Percentiles rank a stretch among this genome's conserved stretches.
phyloP scores from a whole-genome alignment of 2,888 invertebrate species.

The Yponomeuta plumbellus region DNA sequence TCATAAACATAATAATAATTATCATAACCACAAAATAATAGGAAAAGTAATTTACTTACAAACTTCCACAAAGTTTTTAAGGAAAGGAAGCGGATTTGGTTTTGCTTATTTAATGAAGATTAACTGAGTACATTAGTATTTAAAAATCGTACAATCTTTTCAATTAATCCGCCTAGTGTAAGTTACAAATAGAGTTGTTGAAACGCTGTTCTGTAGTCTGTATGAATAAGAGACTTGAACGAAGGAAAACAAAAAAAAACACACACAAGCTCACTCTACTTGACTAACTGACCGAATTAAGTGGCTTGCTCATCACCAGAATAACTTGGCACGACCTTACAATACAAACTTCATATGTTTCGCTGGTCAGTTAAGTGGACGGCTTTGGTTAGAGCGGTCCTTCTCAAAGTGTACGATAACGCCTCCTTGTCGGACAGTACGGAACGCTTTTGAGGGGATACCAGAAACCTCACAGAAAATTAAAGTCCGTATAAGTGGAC shows the following conservation, averaged over 20 bases:
- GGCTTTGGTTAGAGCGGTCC: background rate
- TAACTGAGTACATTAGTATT: background rate
- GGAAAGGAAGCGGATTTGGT: background rate
- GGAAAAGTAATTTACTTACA: too few relatives aligned
- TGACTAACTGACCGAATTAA: conserved; percentile 1
- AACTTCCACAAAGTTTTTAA: too few relatives aligned
- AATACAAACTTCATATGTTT: background rate
- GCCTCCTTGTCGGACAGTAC: too few relatives aligned
- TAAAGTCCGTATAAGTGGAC: too few relatives aligned
- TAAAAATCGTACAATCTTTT: background rate
- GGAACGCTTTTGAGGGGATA: too few relatives aligned
- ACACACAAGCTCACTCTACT: background rate
- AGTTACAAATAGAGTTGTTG: background rate
- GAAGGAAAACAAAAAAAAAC: background rate
- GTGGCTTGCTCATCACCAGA: background rate
- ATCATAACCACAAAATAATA: too few relatives aligned
- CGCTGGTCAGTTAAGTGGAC: background rate
- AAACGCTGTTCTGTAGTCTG: background rate
- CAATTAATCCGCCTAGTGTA: background rate
- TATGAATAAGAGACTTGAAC: background rate
- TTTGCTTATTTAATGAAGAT: background rate
- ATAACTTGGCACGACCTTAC: background rate
- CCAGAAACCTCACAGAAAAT: too few relatives aligned
- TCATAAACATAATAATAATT: too few relatives aligned
- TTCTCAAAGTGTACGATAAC: too few relatives aligned